These are phyloP conservation scores for Zalophus californianus DNA, from an alignment of 2,797 vertebrate genomes.

Conservation along the genomic window DNA sequence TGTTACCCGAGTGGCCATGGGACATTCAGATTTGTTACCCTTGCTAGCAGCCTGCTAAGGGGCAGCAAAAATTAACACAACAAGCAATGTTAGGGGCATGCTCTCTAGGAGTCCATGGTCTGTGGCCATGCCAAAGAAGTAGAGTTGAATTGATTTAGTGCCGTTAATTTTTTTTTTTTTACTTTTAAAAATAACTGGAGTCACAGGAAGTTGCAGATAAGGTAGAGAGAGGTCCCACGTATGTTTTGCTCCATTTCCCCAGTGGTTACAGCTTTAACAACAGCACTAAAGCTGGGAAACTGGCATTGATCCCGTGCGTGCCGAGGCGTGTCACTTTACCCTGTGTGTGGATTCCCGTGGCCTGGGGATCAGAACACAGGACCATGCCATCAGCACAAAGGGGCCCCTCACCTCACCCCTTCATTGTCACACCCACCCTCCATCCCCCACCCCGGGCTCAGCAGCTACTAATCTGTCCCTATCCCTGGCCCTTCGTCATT, in stretches of 20 bases:
- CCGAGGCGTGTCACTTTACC: fast-evolving
- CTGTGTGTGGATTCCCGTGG: no score
- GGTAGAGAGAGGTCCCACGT: neutral
- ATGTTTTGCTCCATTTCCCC: neutral
- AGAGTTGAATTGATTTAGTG: no score
- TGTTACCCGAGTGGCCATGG: no score
- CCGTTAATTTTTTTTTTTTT: no score
- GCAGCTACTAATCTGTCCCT: neutral
- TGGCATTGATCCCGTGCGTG: neutral
- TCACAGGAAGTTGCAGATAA: no score
- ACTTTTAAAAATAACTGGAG: neutral
- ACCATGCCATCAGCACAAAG: neutral
- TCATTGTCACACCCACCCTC: no score
- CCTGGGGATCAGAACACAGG: neutral
- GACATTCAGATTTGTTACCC: neutral
- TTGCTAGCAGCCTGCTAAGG: neutral
- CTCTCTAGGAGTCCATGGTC: neutral
- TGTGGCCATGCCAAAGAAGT: neutral
- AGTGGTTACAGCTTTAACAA: fast-evolving
- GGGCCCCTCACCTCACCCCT: neutral
- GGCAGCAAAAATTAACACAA: no score
- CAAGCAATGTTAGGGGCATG: neutral
- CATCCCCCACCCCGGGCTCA: neutral
- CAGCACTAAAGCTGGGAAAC: neutral
- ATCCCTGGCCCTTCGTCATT: no score